Base-by-base conservation (phyloP, 2,888 invertebrate genomes). In the Cheilosia vulpina region DNA sequence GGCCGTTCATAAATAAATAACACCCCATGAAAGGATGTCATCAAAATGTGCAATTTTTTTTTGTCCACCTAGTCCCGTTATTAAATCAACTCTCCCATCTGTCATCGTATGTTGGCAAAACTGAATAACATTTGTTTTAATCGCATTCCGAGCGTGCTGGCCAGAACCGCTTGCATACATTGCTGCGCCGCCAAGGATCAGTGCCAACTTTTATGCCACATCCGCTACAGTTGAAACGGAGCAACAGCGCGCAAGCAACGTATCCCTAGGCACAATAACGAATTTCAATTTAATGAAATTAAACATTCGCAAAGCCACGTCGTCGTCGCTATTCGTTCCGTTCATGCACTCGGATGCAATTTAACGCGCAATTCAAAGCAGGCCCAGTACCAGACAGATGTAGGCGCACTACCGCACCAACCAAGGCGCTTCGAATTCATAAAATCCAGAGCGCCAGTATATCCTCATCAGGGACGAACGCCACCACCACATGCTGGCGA, bases 221-320 rank as follows among this genome's bases (percentile, higher is more conserved):
- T 65, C 50, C 52, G 60, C 45, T 66, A 41, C 19, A 52, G 52
- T 15, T 15, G 52, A 34, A 24, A 50, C 45, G 17, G 19, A 72
- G 52, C 66, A 34, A 31, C 53, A 41, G 43, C 47, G 17, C 2
- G n/a, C 17, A 9, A 19, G 24, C 43, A 13, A 0, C 17, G 9
- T 11, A 7, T 17, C 45, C 17, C 11, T 11, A 21, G 52, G 34
- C 34, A 62, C 63, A 77, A 71, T 47, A 79, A 83, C 63, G 53
- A 84, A 60, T 69, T 83, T 73, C 66, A 78, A 69, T 84, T 69
- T 69, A 84, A 84, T 80, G 60, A 80, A 84, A 84, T 84, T 84
- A 80, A 84, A 80, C 80, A 84, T 80, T 84, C 71, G 65, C 75
- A 43, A 72, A 62, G 68, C 55, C 41, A 43, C 38, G 21, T 57